These are phyloP conservation scores for Drosophila peninsularis DNA, from an alignment of 2,888 invertebrate species.

Conservation along the genomic window DNA sequence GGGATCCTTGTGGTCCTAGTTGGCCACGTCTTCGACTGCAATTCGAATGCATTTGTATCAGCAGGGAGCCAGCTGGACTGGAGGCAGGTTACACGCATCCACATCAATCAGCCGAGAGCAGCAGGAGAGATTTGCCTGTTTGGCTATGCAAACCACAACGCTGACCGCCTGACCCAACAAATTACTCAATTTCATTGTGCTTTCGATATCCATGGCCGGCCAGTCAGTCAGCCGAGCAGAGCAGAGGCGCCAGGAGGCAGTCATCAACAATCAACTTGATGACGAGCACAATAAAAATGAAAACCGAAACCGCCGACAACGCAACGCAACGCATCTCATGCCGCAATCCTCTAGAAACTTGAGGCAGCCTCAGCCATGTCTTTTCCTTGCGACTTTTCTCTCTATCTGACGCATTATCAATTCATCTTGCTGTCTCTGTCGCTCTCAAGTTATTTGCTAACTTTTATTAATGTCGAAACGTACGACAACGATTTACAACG, in stretches of 20 bases:
- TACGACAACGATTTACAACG: slow-evolving; percentile 80
- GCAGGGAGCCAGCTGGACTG: slow-evolving; percentile 19
- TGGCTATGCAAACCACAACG: slow-evolving; percentile 77
- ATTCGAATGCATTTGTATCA: slow-evolving; percentile 72
- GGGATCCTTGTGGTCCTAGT: slow-evolving; percentile 46
- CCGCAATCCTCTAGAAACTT: slow-evolving; percentile 47
- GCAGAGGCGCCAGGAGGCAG: slow-evolving; percentile 63
- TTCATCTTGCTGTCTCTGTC: slow-evolving; percentile 38
- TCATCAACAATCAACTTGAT: slow-evolving; percentile 79
- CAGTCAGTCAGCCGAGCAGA: slow-evolving; percentile 35
- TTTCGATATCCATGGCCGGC: slow-evolving; percentile 49
- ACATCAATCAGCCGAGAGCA: slow-evolving; percentile 68
- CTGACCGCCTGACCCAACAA: slow-evolving; percentile 79
- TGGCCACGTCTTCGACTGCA: slow-evolving; percentile 64
- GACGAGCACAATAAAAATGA: slow-evolving; percentile 80
- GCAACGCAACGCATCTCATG: slow-evolving; percentile 7
- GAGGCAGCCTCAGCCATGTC: slow-evolving; percentile 43
- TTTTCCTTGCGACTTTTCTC: slow-evolving; percentile 31
- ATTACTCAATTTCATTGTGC: slow-evolving; percentile 79
- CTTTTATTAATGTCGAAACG: slow-evolving; percentile 80
- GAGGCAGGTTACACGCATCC: slow-evolving; percentile 62
- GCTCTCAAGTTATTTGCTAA: slow-evolving; percentile 75
- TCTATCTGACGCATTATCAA: slow-evolving; percentile 21
- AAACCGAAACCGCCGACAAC: slow-evolving; percentile 65
- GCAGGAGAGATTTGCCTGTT: slow-evolving; percentile 63